These are phyloP conservation scores for Catotricha subobsoleta DNA, from an alignment of 2,888 invertebrate species.

Conservation along the genomic window DNA sequence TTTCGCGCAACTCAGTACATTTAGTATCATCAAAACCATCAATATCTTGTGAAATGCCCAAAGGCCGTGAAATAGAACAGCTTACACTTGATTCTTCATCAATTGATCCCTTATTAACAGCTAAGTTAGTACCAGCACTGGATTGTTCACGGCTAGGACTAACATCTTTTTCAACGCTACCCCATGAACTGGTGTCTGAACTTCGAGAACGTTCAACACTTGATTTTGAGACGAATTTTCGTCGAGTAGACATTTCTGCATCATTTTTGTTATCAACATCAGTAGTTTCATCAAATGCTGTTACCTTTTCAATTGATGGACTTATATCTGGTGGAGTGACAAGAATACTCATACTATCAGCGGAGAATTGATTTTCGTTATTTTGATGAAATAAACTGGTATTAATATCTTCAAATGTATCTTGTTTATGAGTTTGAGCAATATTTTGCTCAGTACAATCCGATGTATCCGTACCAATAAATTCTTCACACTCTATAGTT, in stretches of 20 bases:
- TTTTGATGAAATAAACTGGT: slow-evolving; percentile 14
- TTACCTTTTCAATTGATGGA: slow-evolving; percentile 19
- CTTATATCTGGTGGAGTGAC: slow-evolving; percentile 44
- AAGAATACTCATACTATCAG: slow-evolving; percentile 32
- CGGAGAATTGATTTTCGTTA: background rate
- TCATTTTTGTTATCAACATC: background rate
- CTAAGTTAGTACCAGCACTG: background rate
- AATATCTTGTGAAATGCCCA: slow-evolving; percentile 59
- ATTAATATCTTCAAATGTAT: slow-evolving; percentile 41
- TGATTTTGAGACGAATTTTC: slow-evolving; percentile 36
- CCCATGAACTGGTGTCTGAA: slow-evolving; percentile 65
- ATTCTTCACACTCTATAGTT: slow-evolving; percentile 48
- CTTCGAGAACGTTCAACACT: slow-evolving; percentile 60
- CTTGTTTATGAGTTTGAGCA: slow-evolving; percentile 26
- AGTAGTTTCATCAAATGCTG: background rate
- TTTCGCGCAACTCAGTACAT: slow-evolving; percentile 38
- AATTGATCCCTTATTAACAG: slow-evolving; percentile 40
- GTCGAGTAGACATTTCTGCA: slow-evolving; percentile 30
- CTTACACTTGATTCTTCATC: slow-evolving; percentile 58
- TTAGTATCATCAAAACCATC: slow-evolving; percentile 43
- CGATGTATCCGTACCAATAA: slow-evolving; percentile 42
- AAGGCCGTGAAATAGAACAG: slow-evolving; percentile 60
- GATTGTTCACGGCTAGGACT: slow-evolving; percentile 30
- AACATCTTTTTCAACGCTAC: slow-evolving; percentile 53
- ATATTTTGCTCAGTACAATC: slow-evolving; percentile 29